Base-by-base conservation (phyloP, 1,140 invertebrate genomes). In the roundworm (Caenorhabditis elegans) region DNA sequence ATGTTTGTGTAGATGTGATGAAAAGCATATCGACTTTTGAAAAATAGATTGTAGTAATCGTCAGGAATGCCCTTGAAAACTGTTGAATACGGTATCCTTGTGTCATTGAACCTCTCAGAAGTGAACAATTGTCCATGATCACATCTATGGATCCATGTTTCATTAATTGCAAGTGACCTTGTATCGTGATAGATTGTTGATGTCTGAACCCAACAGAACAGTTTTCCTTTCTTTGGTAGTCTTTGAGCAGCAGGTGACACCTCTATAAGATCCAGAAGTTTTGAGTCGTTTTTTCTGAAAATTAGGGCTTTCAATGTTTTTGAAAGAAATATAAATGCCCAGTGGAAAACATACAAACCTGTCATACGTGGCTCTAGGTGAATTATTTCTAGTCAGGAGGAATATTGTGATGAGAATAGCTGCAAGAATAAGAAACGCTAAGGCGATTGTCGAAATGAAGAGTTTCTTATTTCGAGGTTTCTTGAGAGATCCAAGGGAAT, bases 161-260 rank as follows among this genome's bases (percentile, higher is more conserved):
- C 60, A 19, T 76, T 79, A 0, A 83, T 76, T 4, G 82, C 76
- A 36, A 51, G 82, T 5, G 60, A 70, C 24, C 80, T 51, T 2
- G 80, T 76, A 22, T 81, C 80, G 28, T 81, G 80, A 17, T 81
- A 81, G 19, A 81, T 81, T 48, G 80, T 36, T 17, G 80, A 60
- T 4, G 80, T 81, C n/a, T 81, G 80, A n/a, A 81, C 80, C 80
- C 80, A 81, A 70, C 80, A 81, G 26, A 81, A 81, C 46, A 81
- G 39, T 36, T 76, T 51, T 24, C 80, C 80, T 1, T 11, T 39
- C 11, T 39, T 39, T 4, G 80, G 80, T 15, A 76, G 46, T 36
- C 22, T 36, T 48, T 75, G 34, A 76, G 80, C 80, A 28, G 80
- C 80, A 48, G 80, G 80, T 53, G 80, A 70, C n/a, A 70, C 60